Conservation (phyloP, 2,113 vertebrate genomes). For the Telmatochromis brachygnathus region DNA sequence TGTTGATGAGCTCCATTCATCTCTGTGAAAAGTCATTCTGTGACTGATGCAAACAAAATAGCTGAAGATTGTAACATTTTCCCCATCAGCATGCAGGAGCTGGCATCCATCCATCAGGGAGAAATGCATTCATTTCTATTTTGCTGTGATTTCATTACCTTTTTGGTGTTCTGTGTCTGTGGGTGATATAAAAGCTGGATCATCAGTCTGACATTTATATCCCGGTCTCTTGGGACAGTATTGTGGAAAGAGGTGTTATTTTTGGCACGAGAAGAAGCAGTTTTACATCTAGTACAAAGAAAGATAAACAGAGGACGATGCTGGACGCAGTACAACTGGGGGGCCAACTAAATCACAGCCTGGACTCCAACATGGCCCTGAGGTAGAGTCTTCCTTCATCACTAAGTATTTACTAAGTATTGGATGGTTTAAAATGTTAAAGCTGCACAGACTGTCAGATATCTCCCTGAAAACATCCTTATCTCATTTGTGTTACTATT, state of each 20-base stretch:
- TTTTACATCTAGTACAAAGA: neutral
- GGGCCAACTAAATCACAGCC: neutral
- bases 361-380: neutral
- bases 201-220: neutral
- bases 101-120: neutral
- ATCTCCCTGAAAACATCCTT: neutral
- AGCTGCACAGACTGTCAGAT: neutral
- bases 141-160: neutral
- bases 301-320: slow-evolving; percentile 29
- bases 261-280: neutral
- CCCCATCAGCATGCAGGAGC: neutral
- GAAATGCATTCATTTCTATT: neutral
- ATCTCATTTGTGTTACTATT: neutral
- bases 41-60: neutral
- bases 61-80: neutral
- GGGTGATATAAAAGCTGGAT: neutral
- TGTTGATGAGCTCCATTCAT: neutral
- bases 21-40: neutral
- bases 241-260: neutral
- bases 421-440: neutral
- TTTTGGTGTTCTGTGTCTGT: neutral
- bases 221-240: neutral
- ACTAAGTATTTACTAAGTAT: neutral
- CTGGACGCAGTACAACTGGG: slow-evolving; percentile 45
- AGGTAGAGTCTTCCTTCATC: slow-evolving; percentile 15